Conservation (phyloP, 2,113 vertebrate genomes). For the Sigmodon hispidus region DNA sequence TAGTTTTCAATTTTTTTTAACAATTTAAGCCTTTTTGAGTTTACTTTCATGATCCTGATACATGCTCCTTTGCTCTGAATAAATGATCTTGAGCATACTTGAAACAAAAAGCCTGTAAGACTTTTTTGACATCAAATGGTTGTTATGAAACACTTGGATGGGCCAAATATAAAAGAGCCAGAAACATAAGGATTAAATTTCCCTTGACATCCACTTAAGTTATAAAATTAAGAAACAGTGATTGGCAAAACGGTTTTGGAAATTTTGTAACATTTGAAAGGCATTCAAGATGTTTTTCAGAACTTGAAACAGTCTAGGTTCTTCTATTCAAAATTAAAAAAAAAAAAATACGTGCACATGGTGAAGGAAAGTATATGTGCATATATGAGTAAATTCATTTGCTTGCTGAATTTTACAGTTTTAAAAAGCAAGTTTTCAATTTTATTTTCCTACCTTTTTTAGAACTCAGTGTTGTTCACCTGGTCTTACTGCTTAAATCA, state of each 20-base stretch:
- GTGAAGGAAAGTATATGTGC: constrained; percentile 1
- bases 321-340: constrained; percentile 42
- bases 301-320: constrained; percentile 59
- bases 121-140: constrained; percentile 63
- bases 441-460: background rate
- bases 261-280: constrained; percentile 75
- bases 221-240: constrained; percentile 78
- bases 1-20: constrained; percentile 40
- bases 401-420: constrained; percentile 37
- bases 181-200: constrained; percentile 78
- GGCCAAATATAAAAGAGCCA: constrained; percentile 55
- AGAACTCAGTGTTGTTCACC: background rate
- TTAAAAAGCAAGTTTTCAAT: background rate
- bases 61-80: constrained; percentile 30
- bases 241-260: constrained; percentile 74
- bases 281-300: constrained; percentile 75
- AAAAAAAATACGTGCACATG: constrained; percentile 40
- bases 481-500: background rate
- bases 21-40: background rate
- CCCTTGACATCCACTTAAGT: constrained; percentile 64
- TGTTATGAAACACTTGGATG: constrained; percentile 69
- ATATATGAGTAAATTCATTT: background rate
- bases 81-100: constrained; percentile 57
- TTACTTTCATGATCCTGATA: constrained; percentile 47
- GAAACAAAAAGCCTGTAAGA: constrained; percentile 58